Conservation (phyloP, 2,888 invertebrate genomes). For the Parthenolecanium corni region DNA sequence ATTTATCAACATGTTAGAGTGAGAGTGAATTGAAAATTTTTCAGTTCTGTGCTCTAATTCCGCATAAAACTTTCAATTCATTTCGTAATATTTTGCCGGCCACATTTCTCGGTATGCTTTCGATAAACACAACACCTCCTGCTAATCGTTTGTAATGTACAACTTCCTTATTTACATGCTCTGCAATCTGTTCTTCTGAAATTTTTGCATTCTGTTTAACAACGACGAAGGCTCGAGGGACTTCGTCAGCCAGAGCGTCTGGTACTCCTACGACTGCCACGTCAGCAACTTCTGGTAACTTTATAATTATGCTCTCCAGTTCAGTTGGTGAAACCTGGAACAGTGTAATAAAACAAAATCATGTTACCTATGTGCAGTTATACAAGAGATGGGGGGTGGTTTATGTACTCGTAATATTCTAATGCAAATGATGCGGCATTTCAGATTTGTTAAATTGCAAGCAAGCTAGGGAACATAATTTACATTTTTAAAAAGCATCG, state of each 20-base stretch:
- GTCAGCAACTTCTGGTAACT: slow-evolving; percentile 58
- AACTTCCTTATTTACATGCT: slow-evolving; percentile 44
- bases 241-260: slow-evolving; percentile 58
- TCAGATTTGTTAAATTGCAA: too few species aligned
- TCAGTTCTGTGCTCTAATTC: background rate
- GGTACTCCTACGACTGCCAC: slow-evolving; percentile 68
- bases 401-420: background rate
- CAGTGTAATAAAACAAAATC: slow-evolving; percentile 12
- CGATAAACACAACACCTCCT: slow-evolving; percentile 42
- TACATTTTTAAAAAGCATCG: background rate
- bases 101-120: slow-evolving; percentile 37
- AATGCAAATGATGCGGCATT: too few species aligned
- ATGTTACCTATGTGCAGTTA: background rate
- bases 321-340: slow-evolving; percentile 73
- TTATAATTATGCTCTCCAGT: slow-evolving; percentile 61
- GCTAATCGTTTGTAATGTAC: slow-evolving; percentile 41
- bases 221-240: slow-evolving; percentile 63
- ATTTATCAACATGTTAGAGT: too few species aligned
- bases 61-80: slow-evolving; percentile 39
- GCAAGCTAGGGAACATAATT: too few species aligned
- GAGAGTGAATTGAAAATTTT: background rate
- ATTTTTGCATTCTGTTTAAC: slow-evolving; percentile 45
- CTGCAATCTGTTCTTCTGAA: slow-evolving; percentile 47
- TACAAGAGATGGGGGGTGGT: background rate
- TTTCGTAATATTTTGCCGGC: slow-evolving; percentile 37